These are phyloP conservation scores for Fragum whitleyi DNA, from an alignment of 2,888 invertebrate genomes.

Conservation along the genomic window DNA sequence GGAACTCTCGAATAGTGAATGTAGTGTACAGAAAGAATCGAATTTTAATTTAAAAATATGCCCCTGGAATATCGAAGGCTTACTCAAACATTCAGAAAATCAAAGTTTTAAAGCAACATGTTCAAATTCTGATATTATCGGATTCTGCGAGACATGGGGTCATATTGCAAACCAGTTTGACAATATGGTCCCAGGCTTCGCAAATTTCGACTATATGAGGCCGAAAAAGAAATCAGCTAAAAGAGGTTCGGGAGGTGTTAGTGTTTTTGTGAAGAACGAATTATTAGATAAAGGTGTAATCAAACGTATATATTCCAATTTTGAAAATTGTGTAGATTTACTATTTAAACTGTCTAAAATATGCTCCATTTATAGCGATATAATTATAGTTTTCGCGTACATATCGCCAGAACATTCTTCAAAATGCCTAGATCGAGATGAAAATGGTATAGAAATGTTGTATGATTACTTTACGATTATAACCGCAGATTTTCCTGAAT, in stretches of 20 bases:
- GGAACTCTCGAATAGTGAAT: background rate
- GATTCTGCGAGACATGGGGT: too few species aligned
- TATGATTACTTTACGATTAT: conserved; percentile 10
- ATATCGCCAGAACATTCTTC: conserved; percentile 1
- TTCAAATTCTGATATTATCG: too few species aligned
- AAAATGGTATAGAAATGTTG: background rate
- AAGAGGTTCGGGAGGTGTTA: background rate
- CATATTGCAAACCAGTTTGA: conserved; percentile 10
- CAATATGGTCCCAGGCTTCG: background rate
- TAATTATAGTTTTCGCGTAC: background rate
- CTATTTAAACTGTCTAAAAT: background rate
- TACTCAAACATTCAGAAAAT: too few species aligned
- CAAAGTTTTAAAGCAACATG: too few species aligned
- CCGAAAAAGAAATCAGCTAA: too few species aligned
- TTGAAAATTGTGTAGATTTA: background rate
- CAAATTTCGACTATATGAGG: conserved; percentile 6
- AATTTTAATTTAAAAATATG: background rate
- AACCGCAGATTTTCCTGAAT: background rate
- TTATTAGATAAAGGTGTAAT: background rate
- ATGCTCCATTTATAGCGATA: too few species aligned
- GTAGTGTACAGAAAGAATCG: too few species aligned
- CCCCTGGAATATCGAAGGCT: conserved; percentile 1
- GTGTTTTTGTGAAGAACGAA: background rate
- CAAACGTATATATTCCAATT: background rate
- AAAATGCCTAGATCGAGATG: background rate